Conservation (phyloP, 2,797 vertebrate species). For the Trachops cirrhosus region DNA sequence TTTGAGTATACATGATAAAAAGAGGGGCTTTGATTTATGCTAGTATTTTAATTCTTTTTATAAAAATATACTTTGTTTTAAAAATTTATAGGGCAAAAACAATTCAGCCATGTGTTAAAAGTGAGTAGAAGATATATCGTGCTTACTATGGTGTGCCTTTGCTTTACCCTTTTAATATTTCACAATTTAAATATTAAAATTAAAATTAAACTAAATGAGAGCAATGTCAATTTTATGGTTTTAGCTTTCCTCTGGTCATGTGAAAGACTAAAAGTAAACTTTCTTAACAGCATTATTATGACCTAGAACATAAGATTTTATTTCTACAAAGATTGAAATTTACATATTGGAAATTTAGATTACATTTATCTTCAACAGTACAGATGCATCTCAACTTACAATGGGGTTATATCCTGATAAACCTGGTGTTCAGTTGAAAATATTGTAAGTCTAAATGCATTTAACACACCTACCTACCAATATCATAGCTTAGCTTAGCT, state of each 20-base stretch:
- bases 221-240: background rate
- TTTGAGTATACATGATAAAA: background rate
- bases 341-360: background rate
- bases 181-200: slow-evolving; percentile 26
- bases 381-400: background rate
- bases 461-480: background rate
- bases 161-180: background rate
- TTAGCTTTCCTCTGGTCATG: background rate
- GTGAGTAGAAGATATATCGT: background rate
- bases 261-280: background rate
- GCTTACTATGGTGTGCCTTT: background rate
- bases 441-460: background rate
- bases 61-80: background rate
- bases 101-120: background rate
- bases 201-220: background rate
- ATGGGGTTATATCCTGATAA: background rate
- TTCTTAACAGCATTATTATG: background rate
- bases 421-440: background rate
- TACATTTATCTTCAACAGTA: background rate
- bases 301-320: background rate
- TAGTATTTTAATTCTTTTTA: background rate
- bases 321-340: background rate
- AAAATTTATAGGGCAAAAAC: background rate
- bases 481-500: background rate
- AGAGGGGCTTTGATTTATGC: background rate